Conservation (phyloP, 2,888 invertebrate genomes). For the Laspeyria flexula region DNA sequence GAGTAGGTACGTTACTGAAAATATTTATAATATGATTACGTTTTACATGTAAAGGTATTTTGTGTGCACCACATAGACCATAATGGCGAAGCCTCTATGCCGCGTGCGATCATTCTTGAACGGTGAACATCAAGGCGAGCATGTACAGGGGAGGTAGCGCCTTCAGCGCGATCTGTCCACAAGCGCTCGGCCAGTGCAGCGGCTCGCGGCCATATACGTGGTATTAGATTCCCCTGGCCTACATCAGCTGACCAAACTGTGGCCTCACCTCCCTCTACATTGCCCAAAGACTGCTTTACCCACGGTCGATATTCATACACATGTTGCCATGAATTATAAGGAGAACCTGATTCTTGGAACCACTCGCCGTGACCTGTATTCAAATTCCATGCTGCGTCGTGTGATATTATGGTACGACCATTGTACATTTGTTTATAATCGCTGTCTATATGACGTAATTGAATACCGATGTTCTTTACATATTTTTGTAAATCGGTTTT, state of each 20-base stretch:
- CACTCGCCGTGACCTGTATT: slow-evolving; percentile 93
- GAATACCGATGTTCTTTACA: slow-evolving; percentile 56
- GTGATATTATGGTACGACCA: slow-evolving; percentile 90
- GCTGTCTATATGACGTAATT: slow-evolving; percentile 89
- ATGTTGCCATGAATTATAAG: slow-evolving; percentile 93
- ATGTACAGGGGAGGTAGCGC: slow-evolving; percentile 84
- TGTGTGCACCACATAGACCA: slow-evolving; percentile 92
- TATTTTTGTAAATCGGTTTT: slow-evolving; percentile 60
- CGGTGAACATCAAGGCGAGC: slow-evolving; percentile 88
- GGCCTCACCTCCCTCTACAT: slow-evolving; percentile 90
- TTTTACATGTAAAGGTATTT: slow-evolving; percentile 88
- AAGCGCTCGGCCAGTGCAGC: slow-evolving; percentile 92
- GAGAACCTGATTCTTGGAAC: slow-evolving; percentile 91
- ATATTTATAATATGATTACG: slow-evolving; percentile 10
- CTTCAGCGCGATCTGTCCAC: slow-evolving; percentile 87
- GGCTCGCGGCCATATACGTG: slow-evolving; percentile 92
- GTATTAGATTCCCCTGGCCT: slow-evolving; percentile 88
- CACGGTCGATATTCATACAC: slow-evolving; percentile 93
- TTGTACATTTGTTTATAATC: slow-evolving; percentile 84
- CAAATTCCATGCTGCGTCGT: slow-evolving; percentile 94
- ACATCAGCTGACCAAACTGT: slow-evolving; percentile 93
- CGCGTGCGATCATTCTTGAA: slow-evolving; percentile 85
- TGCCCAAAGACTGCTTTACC: slow-evolving; percentile 64
- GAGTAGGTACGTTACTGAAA: too few relatives aligned
- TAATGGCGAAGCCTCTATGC: slow-evolving; percentile 87